Evolutionary conservation across 2,113 vertebrate genomes (phyloP), one percentile per base, ranked within the genome.

Genomic region (Ursus arctos): DNA sequence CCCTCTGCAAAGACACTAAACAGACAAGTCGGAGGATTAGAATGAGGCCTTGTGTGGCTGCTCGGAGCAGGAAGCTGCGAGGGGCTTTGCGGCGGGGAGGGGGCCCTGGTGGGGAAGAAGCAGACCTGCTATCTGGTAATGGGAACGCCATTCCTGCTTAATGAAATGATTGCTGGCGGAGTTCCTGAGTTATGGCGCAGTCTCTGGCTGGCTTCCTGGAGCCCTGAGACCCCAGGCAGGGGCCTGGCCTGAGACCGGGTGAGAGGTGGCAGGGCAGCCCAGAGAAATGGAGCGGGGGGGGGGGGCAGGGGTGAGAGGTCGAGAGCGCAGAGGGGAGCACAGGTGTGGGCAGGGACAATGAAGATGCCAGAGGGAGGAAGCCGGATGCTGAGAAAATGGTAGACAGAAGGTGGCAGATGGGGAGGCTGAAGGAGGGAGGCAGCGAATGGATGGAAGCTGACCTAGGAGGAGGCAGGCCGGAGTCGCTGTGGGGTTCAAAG

Each of bases 1-100:
- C 47, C 81, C 96, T 98, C 97, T 98, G 87, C 97, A 98, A 97
- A 99, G 98, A 99, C 98, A 98, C 98, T 98, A 98, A 99, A 72
- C 99, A 99, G 99, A 98, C 98, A 98, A 97, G 98, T 81, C 18
- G 47, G 80, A 93, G 98, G 97, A 88, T 98, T 98, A 98, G 97
- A 98, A 89, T 83, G 47, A 91, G 89, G 97, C 98, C 98, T 98
- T 97, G 97, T 97, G 94, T 96, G 97, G 98, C 95, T 96, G 98
- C 96, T 31, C 84, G 0, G 1, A 93, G 97, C 98, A 97, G 98
- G 98, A 98, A 98, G 98, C 89, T 93, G 88, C 3, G 13, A 94
- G 98, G 95, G 95, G 98, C 97, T 94, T 92, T 91, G 12, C 0
- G 76, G 97, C 22, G 3, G 89, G 87, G 80, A 33, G 86, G 95